These are phyloP conservation scores for Cyclargus thomasi DNA, from an alignment of 1,140 invertebrate species.

Conservation along the genomic window DNA sequence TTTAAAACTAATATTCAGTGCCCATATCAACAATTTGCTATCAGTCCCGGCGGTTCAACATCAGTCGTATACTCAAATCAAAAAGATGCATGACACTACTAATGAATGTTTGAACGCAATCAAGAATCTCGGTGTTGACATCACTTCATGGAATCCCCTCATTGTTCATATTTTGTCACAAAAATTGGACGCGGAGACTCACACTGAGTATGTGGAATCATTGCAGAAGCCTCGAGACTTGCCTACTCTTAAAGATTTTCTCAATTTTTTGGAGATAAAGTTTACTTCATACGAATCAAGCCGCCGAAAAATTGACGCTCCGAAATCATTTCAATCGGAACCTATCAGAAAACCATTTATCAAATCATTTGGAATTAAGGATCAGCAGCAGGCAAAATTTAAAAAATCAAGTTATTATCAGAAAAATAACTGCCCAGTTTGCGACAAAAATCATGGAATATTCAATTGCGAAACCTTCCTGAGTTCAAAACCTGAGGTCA, in stretches of 20 bases:
- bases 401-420: constrained; percentile 7
- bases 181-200: constrained; percentile 29
- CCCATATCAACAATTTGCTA: constrained; percentile 27
- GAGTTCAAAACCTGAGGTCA: background rate
- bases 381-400: background rate
- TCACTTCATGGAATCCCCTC: constrained; percentile 26
- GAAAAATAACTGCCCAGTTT: constrained; percentile 15
- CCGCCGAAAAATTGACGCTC: constrained; percentile 17
- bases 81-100: constrained; percentile 28
- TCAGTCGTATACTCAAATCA: constrained; percentile 18
- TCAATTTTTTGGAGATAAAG: constrained; percentile 27
- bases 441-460: constrained; percentile 23
- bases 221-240: constrained; percentile 25
- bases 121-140: constrained; percentile 27
- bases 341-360: background rate
- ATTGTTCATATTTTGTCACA: constrained; percentile 29
- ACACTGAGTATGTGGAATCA: constrained; percentile 25
- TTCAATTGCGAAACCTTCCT: constrained; percentile 24
- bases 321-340: constrained; percentile 7
- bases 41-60: constrained; percentile 26
- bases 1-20: constrained; percentile 24
- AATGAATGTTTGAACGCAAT: constrained; percentile 29
- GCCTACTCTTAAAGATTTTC: constrained; percentile 26
- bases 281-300: constrained; percentile 26
- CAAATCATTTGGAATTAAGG: constrained; percentile 11